These are phyloP conservation scores for Phoeniculus purpureus DNA, from an alignment of 2,797 vertebrate genomes.

Conservation along the genomic window DNA sequence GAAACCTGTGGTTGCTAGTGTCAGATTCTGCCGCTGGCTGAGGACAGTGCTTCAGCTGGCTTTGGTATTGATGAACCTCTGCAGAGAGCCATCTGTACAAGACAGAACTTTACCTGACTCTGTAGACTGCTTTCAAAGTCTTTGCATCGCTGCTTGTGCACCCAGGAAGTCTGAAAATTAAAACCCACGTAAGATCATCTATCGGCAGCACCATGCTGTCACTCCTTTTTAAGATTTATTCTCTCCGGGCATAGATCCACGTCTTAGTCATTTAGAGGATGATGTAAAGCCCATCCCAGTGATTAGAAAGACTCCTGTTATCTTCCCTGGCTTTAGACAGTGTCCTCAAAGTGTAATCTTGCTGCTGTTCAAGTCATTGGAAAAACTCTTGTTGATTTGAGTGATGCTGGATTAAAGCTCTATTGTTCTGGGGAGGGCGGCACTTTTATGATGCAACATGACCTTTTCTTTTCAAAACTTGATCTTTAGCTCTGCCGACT, in stretches of 20 bases:
- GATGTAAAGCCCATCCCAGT: not conserved
- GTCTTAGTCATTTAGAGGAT: not conserved
- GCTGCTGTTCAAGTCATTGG: not conserved
- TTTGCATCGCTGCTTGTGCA: not conserved
- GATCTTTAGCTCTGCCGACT: constrained; percentile 36
- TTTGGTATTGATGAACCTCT: not conserved
- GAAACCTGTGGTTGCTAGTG: not conserved
- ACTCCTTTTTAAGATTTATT: not conserved
- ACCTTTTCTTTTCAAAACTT: constrained; percentile 39
- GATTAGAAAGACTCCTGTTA: not conserved
- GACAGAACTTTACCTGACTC: not conserved
- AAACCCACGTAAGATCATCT: not conserved
- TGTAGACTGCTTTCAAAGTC: not conserved
- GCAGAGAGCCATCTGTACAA: not conserved
- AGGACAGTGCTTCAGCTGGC: not conserved
- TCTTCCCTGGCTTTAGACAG: not conserved
- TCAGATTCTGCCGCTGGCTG: not conserved
- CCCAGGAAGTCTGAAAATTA: not conserved
- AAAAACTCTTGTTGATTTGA: constrained; percentile 18
- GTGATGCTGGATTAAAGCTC: not conserved
- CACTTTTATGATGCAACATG: not conserved
- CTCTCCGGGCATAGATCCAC: not conserved
- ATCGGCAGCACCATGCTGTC: not conserved
- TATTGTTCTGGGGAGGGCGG: not conserved
- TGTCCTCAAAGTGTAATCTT: not conserved